Conservation (phyloP, 2,113 vertebrate genomes). For the Neogobius melanostomus region DNA sequence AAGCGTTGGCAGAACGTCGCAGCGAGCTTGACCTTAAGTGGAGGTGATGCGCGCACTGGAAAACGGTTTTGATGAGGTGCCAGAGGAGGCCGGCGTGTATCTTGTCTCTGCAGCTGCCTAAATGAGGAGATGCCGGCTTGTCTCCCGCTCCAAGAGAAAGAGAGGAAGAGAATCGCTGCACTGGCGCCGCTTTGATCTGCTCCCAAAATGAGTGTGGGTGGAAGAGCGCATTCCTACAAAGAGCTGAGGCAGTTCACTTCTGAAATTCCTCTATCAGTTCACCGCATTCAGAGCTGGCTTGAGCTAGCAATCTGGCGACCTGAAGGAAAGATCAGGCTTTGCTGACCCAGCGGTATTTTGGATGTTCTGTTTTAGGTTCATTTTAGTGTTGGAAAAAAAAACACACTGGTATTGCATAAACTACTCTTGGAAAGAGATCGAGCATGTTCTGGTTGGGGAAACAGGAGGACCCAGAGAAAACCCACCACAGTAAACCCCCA, state of each 20-base stretch:
- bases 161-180: conserved; percentile 42
- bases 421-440: too few species aligned
- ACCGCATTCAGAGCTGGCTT: too few species aligned
- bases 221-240: conserved; percentile 25
- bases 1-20: conserved; percentile 17
- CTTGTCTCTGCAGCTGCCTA: conserved; percentile 43
- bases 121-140: conserved; percentile 28
- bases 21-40: conserved; percentile 28
- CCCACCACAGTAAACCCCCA: too few species aligned
- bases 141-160: conserved; percentile 31
- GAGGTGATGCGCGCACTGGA: conserved; percentile 35
- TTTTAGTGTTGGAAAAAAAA: too few species aligned
- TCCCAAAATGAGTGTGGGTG: conserved; percentile 34
- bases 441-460: too few species aligned
- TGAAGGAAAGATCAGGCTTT: too few species aligned
- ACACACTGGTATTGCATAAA: too few species aligned
- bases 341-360: too few species aligned
- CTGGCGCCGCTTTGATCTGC: conserved; percentile 53
- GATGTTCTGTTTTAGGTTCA: too few species aligned
- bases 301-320: too few species aligned
- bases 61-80: conserved; percentile 48
- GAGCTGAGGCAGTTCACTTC: conserved; percentile 20
- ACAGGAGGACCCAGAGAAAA: too few species aligned
- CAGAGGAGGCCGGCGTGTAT: conserved; percentile 31
- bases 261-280: conserved; percentile 16